phyloP scores from a whole-genome alignment of 2,113 vertebrate species.

The Hyla sarda region DNA sequence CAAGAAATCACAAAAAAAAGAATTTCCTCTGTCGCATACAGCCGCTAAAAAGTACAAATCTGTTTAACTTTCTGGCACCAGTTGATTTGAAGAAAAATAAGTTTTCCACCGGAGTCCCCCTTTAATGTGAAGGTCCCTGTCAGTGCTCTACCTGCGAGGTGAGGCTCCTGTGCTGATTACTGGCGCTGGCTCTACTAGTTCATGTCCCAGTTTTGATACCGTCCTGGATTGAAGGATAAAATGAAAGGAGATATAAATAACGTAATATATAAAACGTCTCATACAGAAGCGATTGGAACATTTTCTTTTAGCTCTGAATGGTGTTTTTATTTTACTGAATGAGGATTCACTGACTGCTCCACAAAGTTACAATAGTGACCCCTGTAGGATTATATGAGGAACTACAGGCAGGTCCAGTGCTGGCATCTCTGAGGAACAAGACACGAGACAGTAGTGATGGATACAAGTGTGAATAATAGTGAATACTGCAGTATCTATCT shows the following conservation, averaged over 20 bases:
- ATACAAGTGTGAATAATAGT: no score
- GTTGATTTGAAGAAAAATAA: no score
- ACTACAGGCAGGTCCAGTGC: no score
- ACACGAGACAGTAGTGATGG: no score
- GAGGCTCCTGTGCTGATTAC: constrained; percentile 36
- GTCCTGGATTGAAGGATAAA: constrained; percentile 66
- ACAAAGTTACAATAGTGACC: background rate
- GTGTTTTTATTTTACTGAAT: background rate
- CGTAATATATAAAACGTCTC: background rate
- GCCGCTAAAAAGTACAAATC: no score
- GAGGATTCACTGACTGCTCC: background rate
- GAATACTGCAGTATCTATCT: no score
- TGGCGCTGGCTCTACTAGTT: constrained; percentile 74
- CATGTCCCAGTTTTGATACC: constrained; percentile 79
- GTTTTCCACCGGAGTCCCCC: no score
- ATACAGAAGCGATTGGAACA: background rate
- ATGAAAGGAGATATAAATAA: constrained; percentile 18
- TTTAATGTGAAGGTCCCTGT: background rate
- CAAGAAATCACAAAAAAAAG: no score
- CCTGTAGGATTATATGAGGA: background rate
- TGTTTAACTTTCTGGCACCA: no score
- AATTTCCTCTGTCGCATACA: no score
- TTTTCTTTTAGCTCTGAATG: background rate
- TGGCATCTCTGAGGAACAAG: no score
- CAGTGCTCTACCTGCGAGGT: constrained; percentile 64